These are phyloP conservation scores for Ceratosolen fusciceps DNA, from an alignment of 1,140 invertebrate species.

Conservation along the genomic window DNA sequence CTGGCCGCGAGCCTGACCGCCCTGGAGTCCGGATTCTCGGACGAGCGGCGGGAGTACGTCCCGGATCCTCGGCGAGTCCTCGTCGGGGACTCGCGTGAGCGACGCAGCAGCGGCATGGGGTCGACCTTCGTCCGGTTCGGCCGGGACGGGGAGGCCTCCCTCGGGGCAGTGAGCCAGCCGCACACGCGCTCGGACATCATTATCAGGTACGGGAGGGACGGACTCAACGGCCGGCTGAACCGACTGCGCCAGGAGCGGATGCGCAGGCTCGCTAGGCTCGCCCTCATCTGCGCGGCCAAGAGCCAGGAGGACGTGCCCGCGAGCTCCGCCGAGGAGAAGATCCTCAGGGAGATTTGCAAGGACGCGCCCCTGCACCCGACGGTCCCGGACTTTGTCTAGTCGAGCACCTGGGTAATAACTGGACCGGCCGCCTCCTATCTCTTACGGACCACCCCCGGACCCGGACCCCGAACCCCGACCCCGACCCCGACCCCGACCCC, in stretches of 20 bases:
- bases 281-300: slow-evolving; percentile 40
- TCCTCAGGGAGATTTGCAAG: slow-evolving; percentile 41
- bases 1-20: not conserved
- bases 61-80: not conserved
- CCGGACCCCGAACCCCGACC: not conserved
- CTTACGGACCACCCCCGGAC: too few species aligned
- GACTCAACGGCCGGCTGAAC: slow-evolving; percentile 35
- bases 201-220: slow-evolving; percentile 64
- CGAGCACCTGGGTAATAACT: too few species aligned
- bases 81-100: slow-evolving; percentile 57
- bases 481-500: too few species aligned
- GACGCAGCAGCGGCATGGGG: slow-evolving; percentile 58
- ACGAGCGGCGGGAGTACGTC: not conserved
- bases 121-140: slow-evolving; percentile 67
- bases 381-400: slow-evolving; percentile 45
- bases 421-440: not conserved
- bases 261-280: slow-evolving; percentile 32
- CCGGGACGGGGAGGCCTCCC: slow-evolving; percentile 44
- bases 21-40: not conserved
- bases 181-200: slow-evolving; percentile 63
- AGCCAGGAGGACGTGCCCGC: slow-evolving; percentile 33
- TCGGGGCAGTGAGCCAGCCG: slow-evolving; percentile 50
- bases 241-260: slow-evolving; percentile 40
- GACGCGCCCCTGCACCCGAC: slow-evolving; percentile 46
- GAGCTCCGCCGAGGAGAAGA: slow-evolving; percentile 42